phyloP scores from a whole-genome alignment of 2,113 vertebrate species.

The Arizona elegans region DNA sequence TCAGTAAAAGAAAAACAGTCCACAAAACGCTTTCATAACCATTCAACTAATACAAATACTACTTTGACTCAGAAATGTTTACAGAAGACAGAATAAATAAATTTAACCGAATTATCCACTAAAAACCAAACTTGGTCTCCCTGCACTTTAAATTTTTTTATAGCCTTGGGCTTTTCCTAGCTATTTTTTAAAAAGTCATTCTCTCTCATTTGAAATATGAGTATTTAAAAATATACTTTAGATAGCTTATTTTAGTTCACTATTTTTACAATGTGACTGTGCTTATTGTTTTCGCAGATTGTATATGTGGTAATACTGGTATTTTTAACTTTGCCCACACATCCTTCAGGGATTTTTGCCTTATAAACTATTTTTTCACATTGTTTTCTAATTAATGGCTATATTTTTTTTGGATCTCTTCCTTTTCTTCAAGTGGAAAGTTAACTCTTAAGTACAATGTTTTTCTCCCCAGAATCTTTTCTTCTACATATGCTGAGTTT shows the following conservation, averaged over 20 bases:
- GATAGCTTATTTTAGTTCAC: background rate
- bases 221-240: slow-evolving; percentile 10
- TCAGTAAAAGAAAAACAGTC: background rate
- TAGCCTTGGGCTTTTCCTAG: background rate
- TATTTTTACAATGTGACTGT: background rate
- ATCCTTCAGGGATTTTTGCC: background rate
- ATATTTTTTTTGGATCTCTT: background rate
- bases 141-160: background rate
- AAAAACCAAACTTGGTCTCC: background rate
- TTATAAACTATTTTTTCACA: slow-evolving; percentile 11
- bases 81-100: background rate
- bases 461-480: background rate
- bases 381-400: slow-evolving; percentile 12
- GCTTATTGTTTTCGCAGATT: background rate
- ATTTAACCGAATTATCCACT: background rate
- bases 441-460: background rate
- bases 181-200: background rate
- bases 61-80: background rate
- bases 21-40: background rate
- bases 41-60: background rate
- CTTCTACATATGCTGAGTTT: background rate
- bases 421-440: background rate
- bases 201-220: background rate
- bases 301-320: background rate
- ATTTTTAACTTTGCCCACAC: background rate